Conservation (phyloP, 2,797 vertebrate genomes). For the Periparus ater region DNA sequence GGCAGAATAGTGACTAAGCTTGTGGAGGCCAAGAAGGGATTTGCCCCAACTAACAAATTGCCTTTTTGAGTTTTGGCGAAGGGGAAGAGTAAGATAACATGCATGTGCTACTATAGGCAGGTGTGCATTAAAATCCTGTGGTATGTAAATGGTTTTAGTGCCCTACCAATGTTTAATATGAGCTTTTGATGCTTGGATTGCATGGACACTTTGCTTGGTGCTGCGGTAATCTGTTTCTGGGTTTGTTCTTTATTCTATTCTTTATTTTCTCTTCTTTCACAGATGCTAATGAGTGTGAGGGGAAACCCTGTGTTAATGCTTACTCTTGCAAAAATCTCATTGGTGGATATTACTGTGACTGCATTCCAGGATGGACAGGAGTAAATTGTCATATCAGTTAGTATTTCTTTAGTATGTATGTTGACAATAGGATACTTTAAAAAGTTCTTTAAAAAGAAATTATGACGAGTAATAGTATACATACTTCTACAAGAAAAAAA, state of each 20-base stretch:
- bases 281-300: conserved; percentile 96
- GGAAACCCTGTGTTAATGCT: conserved; percentile 93
- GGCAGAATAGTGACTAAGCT: conserved; percentile 32
- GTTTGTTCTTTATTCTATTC: conserved; percentile 69
- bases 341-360: conserved; percentile 99
- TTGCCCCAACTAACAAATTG: conserved; percentile 32
- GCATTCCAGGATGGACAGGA: conserved; percentile 95
- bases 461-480: background rate
- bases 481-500: background rate
- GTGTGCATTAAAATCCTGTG: background rate
- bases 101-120: conserved; percentile 25
- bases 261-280: conserved; percentile 81
- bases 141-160: background rate
- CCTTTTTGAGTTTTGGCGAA: background rate
- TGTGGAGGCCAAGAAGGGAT: background rate
- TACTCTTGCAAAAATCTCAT: conserved; percentile 99
- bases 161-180: background rate
- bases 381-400: conserved; percentile 96
- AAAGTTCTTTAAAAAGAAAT: background rate
- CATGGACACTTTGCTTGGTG: conserved; percentile 70
- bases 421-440: background rate
- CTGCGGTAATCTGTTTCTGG: conserved; percentile 70
- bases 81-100: background rate
- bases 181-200: conserved; percentile 54
- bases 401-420: conserved; percentile 79